Percentiles rank a stretch among this genome's conserved stretches.
Evolutionary conservation across 2,888 invertebrate species (phyloP).

Genomic region (Spicauda simplicius): DNA sequence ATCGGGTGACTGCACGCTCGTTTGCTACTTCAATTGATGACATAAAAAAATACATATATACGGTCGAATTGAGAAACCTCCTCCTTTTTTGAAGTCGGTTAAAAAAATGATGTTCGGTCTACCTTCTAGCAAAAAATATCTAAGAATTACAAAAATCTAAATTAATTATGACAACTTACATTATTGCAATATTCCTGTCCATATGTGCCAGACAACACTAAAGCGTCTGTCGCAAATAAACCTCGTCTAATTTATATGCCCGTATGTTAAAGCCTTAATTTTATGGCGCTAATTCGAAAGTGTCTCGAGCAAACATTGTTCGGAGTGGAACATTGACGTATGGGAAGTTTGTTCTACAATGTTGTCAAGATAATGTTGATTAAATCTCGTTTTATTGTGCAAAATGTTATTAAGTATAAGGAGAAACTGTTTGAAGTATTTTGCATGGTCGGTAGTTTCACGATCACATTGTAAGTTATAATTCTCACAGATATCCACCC

Average conservation of each 20-base stretch:
- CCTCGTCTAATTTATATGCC: slow-evolving; percentile 56
- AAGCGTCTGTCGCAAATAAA: slow-evolving; percentile 44
- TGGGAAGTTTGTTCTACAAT: slow-evolving; percentile 12
- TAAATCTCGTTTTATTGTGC: background rate
- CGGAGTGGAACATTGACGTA: slow-evolving; percentile 39
- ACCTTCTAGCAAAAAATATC: no score
- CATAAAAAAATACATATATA: no score
- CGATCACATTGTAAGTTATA: no score
- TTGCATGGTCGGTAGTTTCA: no score
- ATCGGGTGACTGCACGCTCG: no score
- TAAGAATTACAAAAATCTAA: background rate
- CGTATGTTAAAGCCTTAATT: slow-evolving; percentile 60
- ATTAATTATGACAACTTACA: background rate
- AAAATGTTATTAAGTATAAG: no score
- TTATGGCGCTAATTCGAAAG: slow-evolving; percentile 63
- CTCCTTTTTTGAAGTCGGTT: no score
- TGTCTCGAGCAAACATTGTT: slow-evolving; percentile 51
- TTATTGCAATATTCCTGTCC: slow-evolving; percentile 23
- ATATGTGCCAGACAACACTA: slow-evolving; percentile 23
- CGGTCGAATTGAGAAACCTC: no score
- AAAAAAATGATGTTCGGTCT: no score
- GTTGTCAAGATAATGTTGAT: background rate
- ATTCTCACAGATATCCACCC: no score
- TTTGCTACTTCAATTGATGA: no score
- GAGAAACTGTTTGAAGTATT: no score